A percentile compares a stretch with the other conserved stretches of the same genome.
phyloP scores from a whole-genome alignment of 2,888 invertebrate genomes.

The Apocheima hispidaria region DNA sequence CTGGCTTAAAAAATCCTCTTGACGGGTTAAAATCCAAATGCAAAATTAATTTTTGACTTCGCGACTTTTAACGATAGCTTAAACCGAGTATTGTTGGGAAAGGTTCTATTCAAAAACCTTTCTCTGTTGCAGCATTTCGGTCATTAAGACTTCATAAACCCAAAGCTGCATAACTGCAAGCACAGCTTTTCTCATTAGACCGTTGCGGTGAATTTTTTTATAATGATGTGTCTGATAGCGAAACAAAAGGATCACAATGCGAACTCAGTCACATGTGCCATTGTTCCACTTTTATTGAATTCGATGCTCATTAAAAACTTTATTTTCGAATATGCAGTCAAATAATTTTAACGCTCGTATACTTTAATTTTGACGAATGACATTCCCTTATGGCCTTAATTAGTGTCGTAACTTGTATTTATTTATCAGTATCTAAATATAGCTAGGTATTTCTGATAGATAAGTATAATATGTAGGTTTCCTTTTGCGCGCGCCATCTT shows the following conservation, averaged over 20 bases:
- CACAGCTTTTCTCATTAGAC: slow-evolving; percentile 73
- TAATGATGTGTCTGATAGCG: slow-evolving; percentile 66
- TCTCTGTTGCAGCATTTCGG: slow-evolving; percentile 40
- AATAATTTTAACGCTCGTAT: no score
- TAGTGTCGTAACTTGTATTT: no score
- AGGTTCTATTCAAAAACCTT: slow-evolving; percentile 20
- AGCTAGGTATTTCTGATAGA: no score
- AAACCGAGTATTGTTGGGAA: slow-evolving; percentile 18
- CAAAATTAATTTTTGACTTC: neutral
- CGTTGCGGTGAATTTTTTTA: slow-evolving; percentile 68
- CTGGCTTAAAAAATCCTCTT: slow-evolving; percentile 6
- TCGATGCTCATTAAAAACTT: slow-evolving; percentile 77
- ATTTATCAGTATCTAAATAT: no score
- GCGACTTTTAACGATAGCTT: neutral
- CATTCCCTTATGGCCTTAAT: no score
- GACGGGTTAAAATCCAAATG: neutral
- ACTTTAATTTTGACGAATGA: no score
- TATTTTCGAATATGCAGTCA: slow-evolving; percentile 45
- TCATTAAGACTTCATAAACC: slow-evolving; percentile 52
- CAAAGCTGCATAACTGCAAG: slow-evolving; percentile 40
- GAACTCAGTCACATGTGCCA: slow-evolving; percentile 72
- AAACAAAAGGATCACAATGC: slow-evolving; percentile 76
- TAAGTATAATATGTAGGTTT: neutral
- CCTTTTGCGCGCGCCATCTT: neutral
- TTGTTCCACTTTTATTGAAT: slow-evolving; percentile 78